Evolutionary conservation across 2,888 invertebrate species (phyloP).

Genomic region (Tolmerus cingulatus): DNA sequence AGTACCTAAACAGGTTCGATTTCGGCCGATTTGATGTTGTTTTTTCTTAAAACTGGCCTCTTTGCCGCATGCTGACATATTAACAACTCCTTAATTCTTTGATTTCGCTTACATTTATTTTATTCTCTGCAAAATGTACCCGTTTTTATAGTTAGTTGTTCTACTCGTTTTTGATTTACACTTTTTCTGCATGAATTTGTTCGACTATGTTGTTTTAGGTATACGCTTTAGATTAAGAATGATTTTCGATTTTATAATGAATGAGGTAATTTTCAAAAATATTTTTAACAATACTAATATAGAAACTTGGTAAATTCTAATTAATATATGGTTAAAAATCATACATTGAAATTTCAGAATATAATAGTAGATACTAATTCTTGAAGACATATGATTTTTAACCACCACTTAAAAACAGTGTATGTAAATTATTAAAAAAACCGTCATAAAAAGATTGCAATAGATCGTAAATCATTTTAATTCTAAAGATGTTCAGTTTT

Average conservation of each 20-base stretch:
- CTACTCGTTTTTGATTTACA: background rate
- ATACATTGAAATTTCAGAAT: no score
- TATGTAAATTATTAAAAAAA: no score
- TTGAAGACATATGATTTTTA: background rate
- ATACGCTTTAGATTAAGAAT: background rate
- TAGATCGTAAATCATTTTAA: background rate
- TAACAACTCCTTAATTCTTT: background rate
- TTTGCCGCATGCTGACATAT: background rate
- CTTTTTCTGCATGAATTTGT: background rate
- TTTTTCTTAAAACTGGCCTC: background rate
- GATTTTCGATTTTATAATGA: background rate
- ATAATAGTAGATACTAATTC: no score
- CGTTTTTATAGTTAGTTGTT: background rate
- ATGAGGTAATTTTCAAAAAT: no score
- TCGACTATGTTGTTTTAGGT: background rate
- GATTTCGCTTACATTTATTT: background rate
- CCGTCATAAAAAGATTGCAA: background rate
- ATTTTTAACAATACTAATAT: no score
- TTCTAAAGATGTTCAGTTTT: background rate
- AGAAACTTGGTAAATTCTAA: no score
- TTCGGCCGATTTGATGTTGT: background rate
- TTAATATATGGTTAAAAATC: no score
- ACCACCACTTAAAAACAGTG: background rate
- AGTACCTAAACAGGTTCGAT: conserved; percentile 79
- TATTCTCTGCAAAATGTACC: background rate